Evolutionary conservation across 2,888 invertebrate species (phyloP), one percentile per base, ranked within the genome.

Genomic region (Serripes groenlandicus): DNA sequence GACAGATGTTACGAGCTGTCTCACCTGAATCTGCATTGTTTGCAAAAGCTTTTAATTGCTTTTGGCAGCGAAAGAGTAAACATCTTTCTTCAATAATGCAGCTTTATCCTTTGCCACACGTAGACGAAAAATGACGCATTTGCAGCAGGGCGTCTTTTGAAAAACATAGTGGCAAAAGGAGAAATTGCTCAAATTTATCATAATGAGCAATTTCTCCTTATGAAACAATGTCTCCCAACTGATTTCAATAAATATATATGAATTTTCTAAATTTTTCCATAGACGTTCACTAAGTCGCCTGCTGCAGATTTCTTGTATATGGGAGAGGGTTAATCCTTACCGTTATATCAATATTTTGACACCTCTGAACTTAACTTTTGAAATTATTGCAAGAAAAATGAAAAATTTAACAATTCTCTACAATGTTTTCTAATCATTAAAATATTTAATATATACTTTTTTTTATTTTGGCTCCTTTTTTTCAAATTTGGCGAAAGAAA

Each of bases 161-260:
- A n/a, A 9, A 56, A 26, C n/a, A 56, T 56, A 11, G 56, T 11
- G 56, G 26, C 23, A 56, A 56, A 56, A 56, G 56, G 56, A 56
- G 56, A 56, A 56, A 56, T n/a, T 56, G 56, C 23, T 56, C 9
- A 56, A 56, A 56, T n/a, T 56, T 21, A 9, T 56, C 9, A 26
- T 56, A 32, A 32, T 32, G 15, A 62, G 34, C 62, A 62, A 15
- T 62, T 1, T 62, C 62, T 62, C 32, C 62, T 62, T 62, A 32
- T 21, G 9, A 4, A 9, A 62, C 62, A 62, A 21, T 28, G 62
- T 23, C 32, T 62, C 32, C 18, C 30, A 21, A 30, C 30, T 11
- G 21, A 56, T 56, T n/a, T 15, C 5, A n/a, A 5, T 15, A 23
- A 56, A 56, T 7, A 11, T 42, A 15, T 15, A 42, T 15, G 9